Conservation (phyloP, 2,113 vertebrate species). For the Tiliqua scincoides region DNA sequence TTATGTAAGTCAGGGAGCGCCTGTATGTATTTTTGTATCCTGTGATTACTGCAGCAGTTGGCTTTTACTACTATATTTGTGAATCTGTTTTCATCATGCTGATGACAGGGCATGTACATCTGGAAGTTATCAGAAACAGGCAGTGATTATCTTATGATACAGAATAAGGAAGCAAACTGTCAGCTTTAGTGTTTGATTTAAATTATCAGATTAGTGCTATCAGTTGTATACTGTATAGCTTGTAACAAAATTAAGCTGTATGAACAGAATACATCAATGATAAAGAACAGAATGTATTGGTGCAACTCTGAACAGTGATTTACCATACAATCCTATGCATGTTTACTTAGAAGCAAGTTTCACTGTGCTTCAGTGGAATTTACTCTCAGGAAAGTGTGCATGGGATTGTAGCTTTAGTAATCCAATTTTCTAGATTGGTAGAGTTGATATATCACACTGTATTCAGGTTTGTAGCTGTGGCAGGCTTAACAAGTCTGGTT, state of each 20-base stretch:
- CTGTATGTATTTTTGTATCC: background rate
- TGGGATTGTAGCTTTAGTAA: too few species aligned
- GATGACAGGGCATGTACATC: background rate
- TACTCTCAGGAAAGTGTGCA: too few species aligned
- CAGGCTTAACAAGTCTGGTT: background rate
- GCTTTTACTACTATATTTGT: background rate
- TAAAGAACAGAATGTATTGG: conserved; percentile 3
- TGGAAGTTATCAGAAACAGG: background rate
- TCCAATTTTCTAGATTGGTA: background rate
- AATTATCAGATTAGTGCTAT: background rate
- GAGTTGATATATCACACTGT: background rate
- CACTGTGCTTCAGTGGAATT: too few species aligned
- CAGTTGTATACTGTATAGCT: background rate
- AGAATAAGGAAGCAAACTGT: background rate
- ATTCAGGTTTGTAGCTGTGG: background rate
- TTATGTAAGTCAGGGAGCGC: too few species aligned
- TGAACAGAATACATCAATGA: conserved; percentile 15
- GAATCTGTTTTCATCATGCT: background rate
- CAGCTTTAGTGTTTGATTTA: background rate
- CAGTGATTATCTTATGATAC: background rate
- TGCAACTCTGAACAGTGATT: background rate
- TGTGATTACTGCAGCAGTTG: conserved; percentile 1
- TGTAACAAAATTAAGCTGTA: background rate
- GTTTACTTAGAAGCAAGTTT: too few species aligned
- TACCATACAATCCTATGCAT: too few species aligned